Conservation (phyloP, 2,888 invertebrate species). For the Cistogaster globosa region DNA sequence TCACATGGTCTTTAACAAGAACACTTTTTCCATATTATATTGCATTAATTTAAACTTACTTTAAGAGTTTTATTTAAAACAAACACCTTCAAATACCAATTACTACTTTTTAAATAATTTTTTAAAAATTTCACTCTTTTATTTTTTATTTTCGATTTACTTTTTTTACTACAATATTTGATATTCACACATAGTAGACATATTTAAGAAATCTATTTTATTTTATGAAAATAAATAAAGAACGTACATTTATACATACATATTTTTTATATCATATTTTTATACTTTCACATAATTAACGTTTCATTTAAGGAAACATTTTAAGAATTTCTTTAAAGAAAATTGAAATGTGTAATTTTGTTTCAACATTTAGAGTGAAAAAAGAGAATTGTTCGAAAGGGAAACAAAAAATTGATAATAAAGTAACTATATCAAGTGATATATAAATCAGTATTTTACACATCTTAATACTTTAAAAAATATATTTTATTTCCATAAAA, state of each 20-base stretch:
- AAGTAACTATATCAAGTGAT: conserved; percentile 8
- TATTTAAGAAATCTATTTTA: conserved; percentile 58
- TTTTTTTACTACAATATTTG: conserved; percentile 45
- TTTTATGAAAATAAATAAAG: conserved; percentile 55
- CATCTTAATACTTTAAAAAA: conserved; percentile 56
- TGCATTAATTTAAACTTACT: too few relatives aligned
- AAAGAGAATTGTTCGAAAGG: not conserved
- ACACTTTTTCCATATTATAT: too few relatives aligned
- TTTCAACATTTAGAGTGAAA: conserved; percentile 16
- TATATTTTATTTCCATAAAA: conserved; percentile 30
- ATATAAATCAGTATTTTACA: conserved; percentile 45
- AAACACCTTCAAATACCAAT: not conserved
- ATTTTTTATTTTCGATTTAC: conserved; percentile 29
- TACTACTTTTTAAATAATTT: not conserved
- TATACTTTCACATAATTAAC: conserved; percentile 15
- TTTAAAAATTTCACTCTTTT: conserved; percentile 52
- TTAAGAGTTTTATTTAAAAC: too few relatives aligned
- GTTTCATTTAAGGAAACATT: conserved; percentile 17
- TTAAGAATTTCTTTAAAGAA: conserved; percentile 10
- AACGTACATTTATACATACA: conserved; percentile 28
- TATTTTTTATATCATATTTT: conserved; percentile 19
- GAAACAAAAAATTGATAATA: conserved; percentile 15
- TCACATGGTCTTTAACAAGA: too few relatives aligned
- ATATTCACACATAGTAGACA: conserved; percentile 61
- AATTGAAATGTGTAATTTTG: conserved; percentile 8